phyloP scores from a whole-genome alignment of 2,113 vertebrate genomes.

The Ctenodactylus gundi region DNA sequence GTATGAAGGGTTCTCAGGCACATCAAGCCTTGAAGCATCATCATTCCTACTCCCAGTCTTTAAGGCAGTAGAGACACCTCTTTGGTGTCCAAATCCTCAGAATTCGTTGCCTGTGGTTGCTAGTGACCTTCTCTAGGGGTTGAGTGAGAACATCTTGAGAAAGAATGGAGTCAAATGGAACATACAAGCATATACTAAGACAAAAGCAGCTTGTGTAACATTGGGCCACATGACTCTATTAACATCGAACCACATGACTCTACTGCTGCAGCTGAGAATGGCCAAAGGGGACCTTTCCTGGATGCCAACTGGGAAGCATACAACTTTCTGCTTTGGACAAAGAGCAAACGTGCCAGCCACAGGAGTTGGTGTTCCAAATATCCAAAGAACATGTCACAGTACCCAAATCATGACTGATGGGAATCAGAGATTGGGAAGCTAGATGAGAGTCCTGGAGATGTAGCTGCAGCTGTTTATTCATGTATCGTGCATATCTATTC shows the following conservation, averaged over 20 bases:
- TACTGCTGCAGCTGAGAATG: neutral
- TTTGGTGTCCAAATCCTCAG: neutral
- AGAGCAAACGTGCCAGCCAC: neutral
- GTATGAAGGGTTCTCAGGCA: neutral
- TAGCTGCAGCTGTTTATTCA: neutral
- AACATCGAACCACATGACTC: neutral
- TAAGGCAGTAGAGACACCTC: neutral
- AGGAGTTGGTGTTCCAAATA: neutral
- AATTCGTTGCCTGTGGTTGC: neutral
- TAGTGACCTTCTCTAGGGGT: neutral
- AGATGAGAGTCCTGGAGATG: neutral
- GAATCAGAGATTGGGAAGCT: neutral
- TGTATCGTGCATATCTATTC: accelerated
- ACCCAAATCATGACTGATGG: neutral
- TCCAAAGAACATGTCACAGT: neutral
- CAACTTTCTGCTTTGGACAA: neutral
- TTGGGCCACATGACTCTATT: neutral
- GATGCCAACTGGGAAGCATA: neutral
- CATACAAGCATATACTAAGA: neutral
- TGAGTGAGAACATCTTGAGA: neutral
- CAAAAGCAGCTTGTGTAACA: neutral
- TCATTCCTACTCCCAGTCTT: neutral
- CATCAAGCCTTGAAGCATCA: neutral
- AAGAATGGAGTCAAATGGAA: neutral
- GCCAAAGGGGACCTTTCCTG: neutral